Evolutionary conservation across 2,797 vertebrate genomes (phyloP).

Genomic region (Enteromius radiatus): DNA sequence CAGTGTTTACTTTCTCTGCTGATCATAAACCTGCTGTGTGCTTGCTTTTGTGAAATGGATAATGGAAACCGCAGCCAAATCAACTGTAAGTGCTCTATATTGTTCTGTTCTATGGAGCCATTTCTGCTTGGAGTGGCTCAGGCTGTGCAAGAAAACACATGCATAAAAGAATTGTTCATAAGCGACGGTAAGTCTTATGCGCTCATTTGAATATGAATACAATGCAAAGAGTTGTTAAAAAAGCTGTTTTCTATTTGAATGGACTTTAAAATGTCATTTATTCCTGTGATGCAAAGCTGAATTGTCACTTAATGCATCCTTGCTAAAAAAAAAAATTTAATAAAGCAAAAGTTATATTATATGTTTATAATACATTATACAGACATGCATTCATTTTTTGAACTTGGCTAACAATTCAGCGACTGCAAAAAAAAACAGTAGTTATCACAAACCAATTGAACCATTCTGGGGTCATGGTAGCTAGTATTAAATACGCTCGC

Average conservation of each 20-base stretch:
- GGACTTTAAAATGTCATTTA: neutral
- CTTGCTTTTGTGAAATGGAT: neutral
- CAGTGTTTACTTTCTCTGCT: neutral
- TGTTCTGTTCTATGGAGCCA: neutral
- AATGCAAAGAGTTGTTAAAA: neutral
- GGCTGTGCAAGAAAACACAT: neutral
- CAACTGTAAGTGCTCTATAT: conserved; percentile 1
- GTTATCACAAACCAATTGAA: neutral
- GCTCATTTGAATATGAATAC: neutral
- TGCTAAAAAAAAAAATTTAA: neutral
- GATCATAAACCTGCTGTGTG: conserved; percentile 31
- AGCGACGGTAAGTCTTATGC: neutral
- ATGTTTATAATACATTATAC: neutral
- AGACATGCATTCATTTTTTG: neutral
- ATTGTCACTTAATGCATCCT: neutral
- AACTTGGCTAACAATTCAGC: neutral
- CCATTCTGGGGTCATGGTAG: neutral
- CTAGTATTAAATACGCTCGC: neutral
- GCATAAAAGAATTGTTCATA: neutral
- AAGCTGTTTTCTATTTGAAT: neutral
- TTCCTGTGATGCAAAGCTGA: neutral
- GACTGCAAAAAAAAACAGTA: neutral
- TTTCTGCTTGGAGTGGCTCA: neutral
- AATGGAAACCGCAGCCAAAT: neutral
- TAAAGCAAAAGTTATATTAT: too few species aligned